A percentile compares a stretch with the other conserved stretches of the same genome.
phyloP scores from a whole-genome alignment of 2,888 invertebrate species.

The Ypsolopha scabrella region DNA sequence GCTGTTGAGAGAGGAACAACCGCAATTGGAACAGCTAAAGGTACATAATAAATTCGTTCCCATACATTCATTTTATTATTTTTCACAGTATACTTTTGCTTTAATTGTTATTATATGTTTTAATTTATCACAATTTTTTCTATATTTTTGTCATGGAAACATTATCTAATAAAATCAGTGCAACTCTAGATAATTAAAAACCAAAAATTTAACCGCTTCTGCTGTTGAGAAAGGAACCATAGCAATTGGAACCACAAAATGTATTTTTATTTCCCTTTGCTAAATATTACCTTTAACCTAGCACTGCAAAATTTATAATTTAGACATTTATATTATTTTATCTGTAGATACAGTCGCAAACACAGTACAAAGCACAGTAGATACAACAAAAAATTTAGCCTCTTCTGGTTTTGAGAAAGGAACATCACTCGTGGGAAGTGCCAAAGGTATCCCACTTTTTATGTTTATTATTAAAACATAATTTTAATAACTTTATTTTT shows the following conservation, averaged over 20 bases:
- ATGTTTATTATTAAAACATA: no score
- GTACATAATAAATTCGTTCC: neutral
- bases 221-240: neutral
- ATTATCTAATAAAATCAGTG: neutral
- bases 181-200: neutral
- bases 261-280: no score
- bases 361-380: conserved; percentile 43
- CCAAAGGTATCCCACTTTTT: conserved; percentile 20
- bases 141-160: neutral
- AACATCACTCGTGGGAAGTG: conserved; percentile 20
- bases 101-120: neutral
- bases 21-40: conserved; percentile 1
- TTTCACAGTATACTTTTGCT: neutral
- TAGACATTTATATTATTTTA: neutral
- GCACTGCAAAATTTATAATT: neutral
- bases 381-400: conserved; percentile 58
- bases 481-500: no score
- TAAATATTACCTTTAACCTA: no score
- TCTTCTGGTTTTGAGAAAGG: conserved; percentile 45
- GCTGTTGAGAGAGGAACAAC: conserved; percentile 13
- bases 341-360: conserved; percentile 3
- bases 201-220: neutral
- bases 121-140: neutral
- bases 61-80: neutral
- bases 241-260: no score